These are phyloP conservation scores for Pycnonotus jocosus DNA, from an alignment of 2,113 vertebrate species.

Conservation along the genomic window DNA sequence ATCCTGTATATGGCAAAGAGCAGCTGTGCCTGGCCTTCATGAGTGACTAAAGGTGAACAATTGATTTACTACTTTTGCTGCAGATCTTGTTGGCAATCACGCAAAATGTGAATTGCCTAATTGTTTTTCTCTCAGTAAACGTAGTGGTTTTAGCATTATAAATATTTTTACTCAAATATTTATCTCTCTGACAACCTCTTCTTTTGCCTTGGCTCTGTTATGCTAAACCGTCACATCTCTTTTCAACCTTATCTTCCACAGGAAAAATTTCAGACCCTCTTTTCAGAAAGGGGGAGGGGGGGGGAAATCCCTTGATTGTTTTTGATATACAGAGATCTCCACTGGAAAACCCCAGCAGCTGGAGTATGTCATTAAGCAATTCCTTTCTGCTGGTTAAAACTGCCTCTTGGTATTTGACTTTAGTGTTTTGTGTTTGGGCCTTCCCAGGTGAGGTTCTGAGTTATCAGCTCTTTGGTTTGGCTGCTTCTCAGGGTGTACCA, in stretches of 20 bases:
- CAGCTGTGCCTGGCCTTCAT: not conserved
- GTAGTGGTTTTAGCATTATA: not conserved
- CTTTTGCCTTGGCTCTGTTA: not conserved
- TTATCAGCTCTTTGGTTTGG: not conserved
- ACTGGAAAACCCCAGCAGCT: not conserved
- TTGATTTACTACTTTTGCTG: not conserved
- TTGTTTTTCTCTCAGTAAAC: not conserved
- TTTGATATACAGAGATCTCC: not conserved
- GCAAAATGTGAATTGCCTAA: not conserved
- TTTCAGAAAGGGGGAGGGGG: fast-evolving
- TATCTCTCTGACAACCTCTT: not conserved
- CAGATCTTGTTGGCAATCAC: not conserved
- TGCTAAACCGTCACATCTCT: not conserved
- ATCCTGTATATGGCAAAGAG: not conserved
- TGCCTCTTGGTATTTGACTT: not conserved
- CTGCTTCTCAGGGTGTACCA: not conserved
- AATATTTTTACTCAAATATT: not conserved
- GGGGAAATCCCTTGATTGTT: not conserved
- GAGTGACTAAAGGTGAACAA: slow-evolving; percentile 17
- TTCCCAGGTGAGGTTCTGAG: not conserved
- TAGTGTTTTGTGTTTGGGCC: not conserved
- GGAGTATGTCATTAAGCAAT: not conserved
- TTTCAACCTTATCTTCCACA: not conserved
- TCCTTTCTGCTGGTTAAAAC: not conserved
- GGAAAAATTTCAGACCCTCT: not conserved